Conservation (phyloP, 64 coral and sea anemone species). For the Montipora foliosa region DNA sequence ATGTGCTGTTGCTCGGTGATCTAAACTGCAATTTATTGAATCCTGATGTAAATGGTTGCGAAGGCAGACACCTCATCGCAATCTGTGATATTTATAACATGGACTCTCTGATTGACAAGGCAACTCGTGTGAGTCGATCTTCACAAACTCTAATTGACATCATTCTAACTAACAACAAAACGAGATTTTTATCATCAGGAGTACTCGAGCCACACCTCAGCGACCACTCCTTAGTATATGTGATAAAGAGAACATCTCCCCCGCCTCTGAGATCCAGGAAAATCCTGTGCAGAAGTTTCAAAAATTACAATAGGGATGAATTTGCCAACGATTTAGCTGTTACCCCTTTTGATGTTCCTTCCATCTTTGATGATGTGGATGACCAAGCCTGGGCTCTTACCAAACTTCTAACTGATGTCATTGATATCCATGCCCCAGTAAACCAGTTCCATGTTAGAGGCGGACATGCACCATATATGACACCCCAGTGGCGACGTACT, state of each 20-base stretch:
- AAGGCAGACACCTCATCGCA: slow-evolving; percentile 35
- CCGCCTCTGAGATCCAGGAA: slow-evolving; percentile 43
- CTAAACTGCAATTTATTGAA: slow-evolving; percentile 59
- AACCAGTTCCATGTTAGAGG: slow-evolving; percentile 37
- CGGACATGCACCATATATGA: slow-evolving; percentile 32
- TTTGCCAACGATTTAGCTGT: slow-evolving; percentile 18
- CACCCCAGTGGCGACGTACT: slow-evolving; percentile 2
- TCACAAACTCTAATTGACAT: slow-evolving; percentile 6
- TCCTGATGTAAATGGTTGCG: slow-evolving; percentile 47
- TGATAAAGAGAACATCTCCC: slow-evolving; percentile 19
- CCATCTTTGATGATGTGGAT: slow-evolving; percentile 40
- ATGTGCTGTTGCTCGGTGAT: slow-evolving; percentile 36
- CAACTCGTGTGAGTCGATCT: slow-evolving; percentile 4
- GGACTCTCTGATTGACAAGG: slow-evolving; percentile 36
- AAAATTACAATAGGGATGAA: slow-evolving; percentile 25
- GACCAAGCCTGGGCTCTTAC: slow-evolving; percentile 36
- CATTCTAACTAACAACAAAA: slow-evolving; percentile 25
- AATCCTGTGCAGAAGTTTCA: slow-evolving; percentile 27
- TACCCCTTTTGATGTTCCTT: slow-evolving; percentile 34
- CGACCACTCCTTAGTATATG: slow-evolving; percentile 31
- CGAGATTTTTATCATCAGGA: slow-evolving; percentile 47
- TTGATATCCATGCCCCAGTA: slow-evolving; percentile 47
- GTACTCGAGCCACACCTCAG: slow-evolving; percentile 39
- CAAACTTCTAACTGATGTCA: slow-evolving; percentile 35
- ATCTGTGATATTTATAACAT: slow-evolving; percentile 40